These are phyloP conservation scores for Corythucha ciliata DNA, from an alignment of 2,888 invertebrate genomes.

Conservation along the genomic window DNA sequence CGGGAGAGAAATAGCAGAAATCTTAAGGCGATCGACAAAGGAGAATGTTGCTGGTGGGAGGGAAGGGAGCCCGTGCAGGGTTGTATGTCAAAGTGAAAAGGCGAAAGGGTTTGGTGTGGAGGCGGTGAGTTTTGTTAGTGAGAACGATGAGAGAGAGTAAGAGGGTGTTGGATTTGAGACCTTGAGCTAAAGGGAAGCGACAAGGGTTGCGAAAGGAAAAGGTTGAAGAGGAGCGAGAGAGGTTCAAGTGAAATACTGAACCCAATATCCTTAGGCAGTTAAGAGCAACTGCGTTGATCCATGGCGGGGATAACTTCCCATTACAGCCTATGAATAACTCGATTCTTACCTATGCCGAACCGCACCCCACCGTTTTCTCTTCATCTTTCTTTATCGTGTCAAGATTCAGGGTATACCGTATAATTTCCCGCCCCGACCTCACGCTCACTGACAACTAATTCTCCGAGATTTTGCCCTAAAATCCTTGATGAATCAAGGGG, in stretches of 20 bases:
- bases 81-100: too few relatives aligned
- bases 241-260: conserved; percentile 24
- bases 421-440: too few relatives aligned
- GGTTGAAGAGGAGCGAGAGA: too few relatives aligned
- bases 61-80: too few relatives aligned
- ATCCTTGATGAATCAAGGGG: too few relatives aligned
- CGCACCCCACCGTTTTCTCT: background rate
- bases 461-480: too few relatives aligned
- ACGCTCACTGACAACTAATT: too few relatives aligned
- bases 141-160: background rate
- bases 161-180: background rate
- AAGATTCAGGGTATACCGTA: too few relatives aligned
- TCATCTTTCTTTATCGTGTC: background rate
- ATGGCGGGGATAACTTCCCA: conserved; percentile 24
- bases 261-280: conserved; percentile 26
- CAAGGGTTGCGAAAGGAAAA: conserved; percentile 2
- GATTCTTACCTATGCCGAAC: conserved; percentile 14
- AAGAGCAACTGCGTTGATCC: conserved; percentile 22
- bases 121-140: background rate
- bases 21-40: too few relatives aligned
- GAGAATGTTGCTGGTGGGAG: too few relatives aligned
- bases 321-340: conserved; percentile 27
- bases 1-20: too few relatives aligned
- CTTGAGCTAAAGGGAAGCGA: background rate
- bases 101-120: too few relatives aligned